Percentiles rank a stretch among this genome's conserved stretches.
phyloP scores from a whole-genome alignment of 2,113 vertebrate genomes.

The Bubo scandiacus region DNA sequence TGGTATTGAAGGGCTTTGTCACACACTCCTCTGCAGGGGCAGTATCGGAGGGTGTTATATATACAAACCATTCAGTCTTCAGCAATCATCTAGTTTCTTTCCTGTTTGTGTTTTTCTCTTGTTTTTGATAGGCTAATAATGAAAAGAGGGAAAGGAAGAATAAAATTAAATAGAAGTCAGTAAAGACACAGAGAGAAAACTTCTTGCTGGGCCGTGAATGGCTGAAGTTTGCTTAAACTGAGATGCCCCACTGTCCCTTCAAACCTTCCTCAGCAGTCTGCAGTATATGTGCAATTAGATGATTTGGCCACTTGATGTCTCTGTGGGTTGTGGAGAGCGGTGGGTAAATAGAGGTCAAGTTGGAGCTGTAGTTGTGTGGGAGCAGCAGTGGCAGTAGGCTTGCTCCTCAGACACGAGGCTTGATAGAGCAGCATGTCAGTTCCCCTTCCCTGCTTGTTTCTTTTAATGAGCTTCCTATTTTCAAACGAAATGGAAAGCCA shows the following conservation, averaged over 20 bases:
- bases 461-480: neutral
- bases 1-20: neutral
- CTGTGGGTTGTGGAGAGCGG: neutral
- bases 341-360: neutral
- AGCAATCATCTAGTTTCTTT: neutral
- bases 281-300: neutral
- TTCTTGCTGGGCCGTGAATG: neutral
- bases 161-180: neutral
- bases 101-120: neutral
- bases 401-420: neutral
- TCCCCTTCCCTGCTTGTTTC: neutral
- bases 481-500: neutral
- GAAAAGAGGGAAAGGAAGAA: neutral
- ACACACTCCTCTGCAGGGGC: neutral
- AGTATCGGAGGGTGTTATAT: rapidly evolving
- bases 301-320: slow-evolving; percentile 34
- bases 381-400: neutral
- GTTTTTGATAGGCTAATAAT: neutral
- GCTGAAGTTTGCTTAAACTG: neutral
- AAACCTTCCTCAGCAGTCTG: neutral
- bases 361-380: neutral
- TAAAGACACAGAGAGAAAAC: neutral
- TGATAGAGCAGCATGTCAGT: neutral
- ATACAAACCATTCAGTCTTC: neutral
- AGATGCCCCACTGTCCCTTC: neutral